Evolutionary conservation across 1,140 invertebrate species (phyloP).

Genomic region (Cylas formicarius): DNA sequence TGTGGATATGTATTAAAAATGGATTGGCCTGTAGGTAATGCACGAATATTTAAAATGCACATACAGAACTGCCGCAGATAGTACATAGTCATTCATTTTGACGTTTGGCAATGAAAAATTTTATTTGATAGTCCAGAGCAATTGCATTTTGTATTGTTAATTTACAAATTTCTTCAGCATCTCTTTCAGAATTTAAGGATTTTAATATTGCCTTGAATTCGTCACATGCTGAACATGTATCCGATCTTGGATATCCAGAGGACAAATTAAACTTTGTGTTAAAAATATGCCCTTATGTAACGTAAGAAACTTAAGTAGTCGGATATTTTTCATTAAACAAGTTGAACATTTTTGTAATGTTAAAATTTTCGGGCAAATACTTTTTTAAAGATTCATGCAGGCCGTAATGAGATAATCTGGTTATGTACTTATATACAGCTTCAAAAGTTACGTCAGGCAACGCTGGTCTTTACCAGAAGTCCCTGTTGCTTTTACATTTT

Average conservation of each 20-base stretch:
- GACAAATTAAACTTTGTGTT: conserved; percentile 8
- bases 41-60: conserved; percentile 4
- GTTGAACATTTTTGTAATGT: conserved; percentile 6
- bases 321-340: too few relatives aligned
- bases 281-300: conserved; percentile 1
- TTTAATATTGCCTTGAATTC: conserved; percentile 3
- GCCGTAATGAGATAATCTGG: too few relatives aligned
- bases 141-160: too few relatives aligned
- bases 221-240: conserved; percentile 7
- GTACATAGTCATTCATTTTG: neutral
- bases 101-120: conserved; percentile 5
- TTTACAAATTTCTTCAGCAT: too few relatives aligned
- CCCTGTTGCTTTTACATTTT: too few relatives aligned
- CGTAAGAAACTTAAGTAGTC: neutral
- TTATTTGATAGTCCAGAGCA: conserved; percentile 2
- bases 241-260: conserved; percentile 6
- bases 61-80: neutral
- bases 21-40: neutral
- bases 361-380: conserved; percentile 5
- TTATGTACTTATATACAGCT: too few relatives aligned
- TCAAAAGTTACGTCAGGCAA: too few relatives aligned
- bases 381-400: too few relatives aligned
- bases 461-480: too few relatives aligned
- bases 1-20: conserved; percentile 2
- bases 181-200: too few relatives aligned